phyloP scores from a whole-genome alignment of 2,113 vertebrate genomes.

The Entelurus aequoreus region DNA sequence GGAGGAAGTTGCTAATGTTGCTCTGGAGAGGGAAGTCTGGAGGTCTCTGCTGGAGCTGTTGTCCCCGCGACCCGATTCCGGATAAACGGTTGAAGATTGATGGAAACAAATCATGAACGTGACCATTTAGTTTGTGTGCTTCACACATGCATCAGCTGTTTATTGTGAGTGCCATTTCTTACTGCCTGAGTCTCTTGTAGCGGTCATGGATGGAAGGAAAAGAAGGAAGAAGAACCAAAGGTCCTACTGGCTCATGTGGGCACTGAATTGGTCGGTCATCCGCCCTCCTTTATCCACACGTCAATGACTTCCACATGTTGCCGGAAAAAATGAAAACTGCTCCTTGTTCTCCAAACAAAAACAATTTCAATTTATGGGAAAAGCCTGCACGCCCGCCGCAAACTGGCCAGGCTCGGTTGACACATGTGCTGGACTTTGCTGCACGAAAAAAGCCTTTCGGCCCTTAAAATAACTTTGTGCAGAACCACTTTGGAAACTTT shows the following conservation, averaged over 20 bases:
- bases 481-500: not conserved
- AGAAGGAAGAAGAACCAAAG: too few relatives aligned
- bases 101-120: too few relatives aligned
- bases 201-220: constrained; percentile 33
- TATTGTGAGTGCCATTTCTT: not conserved
- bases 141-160: constrained; percentile 43
- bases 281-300: constrained; percentile 52
- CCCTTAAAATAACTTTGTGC: not conserved
- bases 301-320: constrained; percentile 97
- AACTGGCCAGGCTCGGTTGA: constrained; percentile 27
- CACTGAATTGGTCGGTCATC: constrained; percentile 20
- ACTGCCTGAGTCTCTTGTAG: constrained; percentile 10
- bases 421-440: constrained; percentile 27
- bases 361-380: constrained; percentile 33
- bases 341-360: constrained; percentile 81
- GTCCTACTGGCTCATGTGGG: constrained; percentile 28
- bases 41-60: too few relatives aligned
- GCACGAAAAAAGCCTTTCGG: not conserved
- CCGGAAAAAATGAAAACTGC: constrained; percentile 76
- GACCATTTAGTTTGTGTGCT: too few relatives aligned
- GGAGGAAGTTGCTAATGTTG: too few relatives aligned
- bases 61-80: too few relatives aligned
- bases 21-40: too few relatives aligned
- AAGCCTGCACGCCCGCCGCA: constrained; percentile 10
- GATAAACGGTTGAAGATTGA: too few relatives aligned